Base-by-base conservation (phyloP, 92 coral and sea anemone species). In the Epizoanthus ramosus region DNA sequence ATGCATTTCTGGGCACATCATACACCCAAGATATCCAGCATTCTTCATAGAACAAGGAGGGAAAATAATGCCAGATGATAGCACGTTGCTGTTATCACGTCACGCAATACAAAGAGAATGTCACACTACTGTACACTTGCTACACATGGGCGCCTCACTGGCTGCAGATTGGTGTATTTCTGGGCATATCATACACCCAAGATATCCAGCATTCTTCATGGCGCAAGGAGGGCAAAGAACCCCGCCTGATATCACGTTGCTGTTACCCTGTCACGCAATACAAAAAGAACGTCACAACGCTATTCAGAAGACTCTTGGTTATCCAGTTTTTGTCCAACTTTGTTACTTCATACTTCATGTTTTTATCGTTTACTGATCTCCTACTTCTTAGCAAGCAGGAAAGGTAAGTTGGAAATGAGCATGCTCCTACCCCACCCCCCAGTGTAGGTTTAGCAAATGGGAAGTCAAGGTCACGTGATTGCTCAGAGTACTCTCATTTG, bases 161-260 rank as follows among this genome's bases (percentile, higher is more conserved):
- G n/a, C 64, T n/a, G 14, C 33, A 22, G 81, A 41, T 0, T 33
- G 70, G 43, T 59, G 79, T 14, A 72, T 19, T 21, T 43, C 73
- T 1, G 81, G 89, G 19, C 74, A 73, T 6, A 83, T 73, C 17
- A 94, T 73, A 71, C 89, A 79, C 21, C 94, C 94, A 45, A 94
- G 84, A 31, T 89, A 86, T n/a, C 94, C 90, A 43, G 82, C 50
- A 57, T 85, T 83, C 6, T 53, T 69, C 22, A 80, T 24, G 1
- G 93, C 94, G 56, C 98, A 94, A 1, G 80, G 15, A 6, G 85
- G 57, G 59, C 98, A 94, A 6, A 94, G 75, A 58, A 80, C 33
- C 3, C 98, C 98, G 9, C 90, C 92, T n/a, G 60, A 52, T 13
- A 82, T 85, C 22, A 80, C 79, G 67, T 60, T 79, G 9, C 77